Evolutionary conservation across 2,113 vertebrate species (phyloP), one percentile per base, ranked within the genome.

Genomic region (Micronisus gabar): DNA sequence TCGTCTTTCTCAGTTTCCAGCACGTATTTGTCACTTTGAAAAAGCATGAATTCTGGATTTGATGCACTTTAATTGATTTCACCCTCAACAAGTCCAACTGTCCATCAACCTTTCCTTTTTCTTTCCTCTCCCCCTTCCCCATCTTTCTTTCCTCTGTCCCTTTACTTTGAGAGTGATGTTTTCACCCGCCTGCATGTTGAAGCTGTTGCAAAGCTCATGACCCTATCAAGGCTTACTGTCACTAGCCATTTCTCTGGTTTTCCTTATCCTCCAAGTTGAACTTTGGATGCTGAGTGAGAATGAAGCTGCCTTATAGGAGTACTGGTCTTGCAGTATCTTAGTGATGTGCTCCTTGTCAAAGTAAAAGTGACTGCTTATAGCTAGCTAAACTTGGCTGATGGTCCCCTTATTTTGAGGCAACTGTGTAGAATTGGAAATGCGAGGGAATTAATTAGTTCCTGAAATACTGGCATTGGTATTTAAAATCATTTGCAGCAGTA

Each of bases 11-110:
- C 98, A 97, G 97, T 98, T 98, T 98, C 98, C 98, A 98, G 98
- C 96, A 89, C 97, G 97, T 99, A 99, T 99, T 99, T 99, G 99
- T 99, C 98, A 98, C 98, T 99, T 99, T 98, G 98, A 98, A 98
- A 98, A 98, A 98, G 98, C 98, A 99, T 99, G 99, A 99, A 99
- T 98, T 99, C 98, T 98, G 98, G 98, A 99, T 99, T 99, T 98
- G 98, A 99, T 99, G 98, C 98, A 98, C 98, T 98, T 98, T 99
- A 99, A 99, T 99, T 99, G 99, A 99, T 99, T 99, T 98, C 98
- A 98, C 98, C 98, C 98, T 98, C 97, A 85, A 97, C 98, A 97
- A 98, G 97, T 98, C 98, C 94, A 98, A 98, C 97, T 98, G 98
- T 98, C 98, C 98, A 97, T 98, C 98, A 98, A 74, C 96, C 95